Conservation (phyloP, 2,888 invertebrate species). For the Plagodis dolabraria region DNA sequence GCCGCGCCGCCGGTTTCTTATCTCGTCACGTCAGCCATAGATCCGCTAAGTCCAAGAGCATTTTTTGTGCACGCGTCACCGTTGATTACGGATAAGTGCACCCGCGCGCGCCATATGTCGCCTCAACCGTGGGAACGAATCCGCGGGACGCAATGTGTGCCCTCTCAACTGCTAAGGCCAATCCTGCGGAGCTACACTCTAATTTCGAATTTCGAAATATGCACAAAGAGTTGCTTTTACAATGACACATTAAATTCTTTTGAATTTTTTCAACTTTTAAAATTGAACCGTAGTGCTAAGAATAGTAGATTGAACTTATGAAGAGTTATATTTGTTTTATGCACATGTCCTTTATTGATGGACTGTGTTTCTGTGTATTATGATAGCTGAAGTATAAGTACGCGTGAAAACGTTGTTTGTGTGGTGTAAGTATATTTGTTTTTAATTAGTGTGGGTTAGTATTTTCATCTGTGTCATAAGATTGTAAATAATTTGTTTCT, state of each 20-base stretch:
- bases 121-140: conserved; percentile 81
- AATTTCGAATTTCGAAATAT: conserved; percentile 45
- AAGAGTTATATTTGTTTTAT: conserved; percentile 42
- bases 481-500: conserved; percentile 8
- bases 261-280: conserved; percentile 6
- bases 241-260: conserved; percentile 30
- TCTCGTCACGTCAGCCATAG: conserved; percentile 66
- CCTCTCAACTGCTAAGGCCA: conserved; percentile 68
- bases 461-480: too few species aligned
- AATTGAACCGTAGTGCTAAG: conserved; percentile 14
- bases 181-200: conserved; percentile 38
- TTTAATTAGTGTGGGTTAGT: conserved; percentile 45
- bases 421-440: conserved; percentile 51
- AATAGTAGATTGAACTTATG: conserved; percentile 10
- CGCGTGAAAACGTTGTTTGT: conserved; percentile 63
- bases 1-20: conserved; percentile 52
- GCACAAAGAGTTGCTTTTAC: conserved; percentile 50
- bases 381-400: conserved; percentile 66
- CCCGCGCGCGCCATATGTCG: conserved; percentile 82
- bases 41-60: conserved; percentile 76
- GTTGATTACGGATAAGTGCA: conserved; percentile 73
- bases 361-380: conserved; percentile 69
- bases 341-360: conserved; percentile 72
- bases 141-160: conserved; percentile 76
- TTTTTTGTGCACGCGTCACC: conserved; percentile 81